Conservation (phyloP, 2,113 vertebrate genomes). For the Rhea pennata region DNA sequence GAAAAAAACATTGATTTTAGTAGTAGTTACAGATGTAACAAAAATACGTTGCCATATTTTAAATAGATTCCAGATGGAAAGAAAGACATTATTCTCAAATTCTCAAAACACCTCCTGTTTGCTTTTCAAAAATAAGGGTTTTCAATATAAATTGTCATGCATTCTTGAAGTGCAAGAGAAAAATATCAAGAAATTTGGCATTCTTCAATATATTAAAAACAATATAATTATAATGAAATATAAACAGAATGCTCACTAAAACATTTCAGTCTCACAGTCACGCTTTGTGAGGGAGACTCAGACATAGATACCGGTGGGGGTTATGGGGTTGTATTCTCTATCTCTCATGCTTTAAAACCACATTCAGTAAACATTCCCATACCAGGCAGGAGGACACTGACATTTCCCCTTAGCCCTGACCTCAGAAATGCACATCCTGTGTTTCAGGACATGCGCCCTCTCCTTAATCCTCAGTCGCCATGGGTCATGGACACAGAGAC, state of each 20-base stretch:
- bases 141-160: background rate
- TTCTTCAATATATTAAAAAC: background rate
- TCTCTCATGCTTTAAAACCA: background rate
- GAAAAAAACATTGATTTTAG: background rate
- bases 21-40: background rate
- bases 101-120: background rate
- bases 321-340: background rate
- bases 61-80: background rate
- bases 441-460: background rate
- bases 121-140: background rate
- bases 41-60: background rate
- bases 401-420: background rate
- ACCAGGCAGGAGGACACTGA: background rate
- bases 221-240: background rate
- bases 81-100: background rate
- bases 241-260: background rate
- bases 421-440: background rate
- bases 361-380: background rate
- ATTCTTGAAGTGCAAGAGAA: background rate
- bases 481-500: background rate
- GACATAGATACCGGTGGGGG: accelerated
- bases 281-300: background rate
- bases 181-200: background rate
- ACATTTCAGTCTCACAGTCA: background rate
- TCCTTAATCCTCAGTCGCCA: background rate